Base-by-base conservation (phyloP, 2,797 vertebrate genomes). In the Kryptopterus vitreolus region DNA sequence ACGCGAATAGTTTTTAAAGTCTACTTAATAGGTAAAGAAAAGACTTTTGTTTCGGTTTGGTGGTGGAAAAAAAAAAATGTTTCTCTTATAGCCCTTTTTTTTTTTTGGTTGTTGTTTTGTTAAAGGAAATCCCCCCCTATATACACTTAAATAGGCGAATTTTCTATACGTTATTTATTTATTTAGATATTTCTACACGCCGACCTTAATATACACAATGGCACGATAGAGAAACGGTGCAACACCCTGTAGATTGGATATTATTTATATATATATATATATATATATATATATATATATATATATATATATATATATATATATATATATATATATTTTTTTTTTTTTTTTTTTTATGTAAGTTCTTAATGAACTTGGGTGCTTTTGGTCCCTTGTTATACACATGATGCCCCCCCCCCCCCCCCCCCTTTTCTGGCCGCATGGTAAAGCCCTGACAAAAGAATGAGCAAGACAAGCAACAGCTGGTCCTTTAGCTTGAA, bases 401-500 rank as follows among this genome's bases (percentile, higher is more conserved):
- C 77, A 52, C 22, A 71, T 20, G n/a, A 57, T 59, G 29, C 69
- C 70, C 65, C 26, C 82, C n/a, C 31, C 8, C 24, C n/a, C 2
- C 4, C 16, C 15, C 52, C 3, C 5, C 16, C 57, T 63, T 33
- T 38, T 20, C n/a, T 65, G 63, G 81, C 77, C 81, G 33, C 85
- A 84, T 79, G 85, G 82, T 62, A 33, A 77, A 78, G 31, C 62
- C 59, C 81, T 68, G 85, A 88, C 87, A 87, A 87, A 87, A 86
- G 87, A 84, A 77, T 62, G 62, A 84, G 72, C 55, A 80, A 84
- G 82, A 80, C 74, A 75, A 87, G 80, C 86, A 87, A 82, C 86
- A 87, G 86, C 85, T 87, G 88, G 66, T 72, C 76, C 73, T 53
- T 68, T 77, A 57, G 38, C 38, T 43, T 43, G 38, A 43, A 7